Conservation (phyloP, 2,888 invertebrate species). For the Coenonympha glycerion region DNA sequence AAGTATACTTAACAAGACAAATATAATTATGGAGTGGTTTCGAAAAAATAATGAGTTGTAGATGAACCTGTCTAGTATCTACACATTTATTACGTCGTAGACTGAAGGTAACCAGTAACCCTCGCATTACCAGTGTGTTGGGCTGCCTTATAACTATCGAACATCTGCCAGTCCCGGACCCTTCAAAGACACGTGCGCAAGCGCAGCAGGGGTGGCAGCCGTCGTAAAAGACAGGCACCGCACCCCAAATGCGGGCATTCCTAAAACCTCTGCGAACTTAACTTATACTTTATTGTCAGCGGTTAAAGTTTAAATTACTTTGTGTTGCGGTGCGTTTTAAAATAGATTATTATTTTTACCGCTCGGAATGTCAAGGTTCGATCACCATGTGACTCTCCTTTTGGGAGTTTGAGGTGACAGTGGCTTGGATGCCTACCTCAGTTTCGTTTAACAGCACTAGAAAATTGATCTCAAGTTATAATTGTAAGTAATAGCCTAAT, state of each 20-base stretch:
- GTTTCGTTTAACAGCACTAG: neutral
- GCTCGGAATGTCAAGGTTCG: constrained; percentile 71
- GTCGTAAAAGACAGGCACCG: constrained; percentile 58
- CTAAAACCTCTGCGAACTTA: constrained; percentile 28
- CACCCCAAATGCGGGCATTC: constrained; percentile 64
- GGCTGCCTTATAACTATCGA: constrained; percentile 45
- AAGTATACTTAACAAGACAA: too few relatives aligned
- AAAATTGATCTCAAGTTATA: too few relatives aligned
- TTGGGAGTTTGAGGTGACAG: constrained; percentile 53
- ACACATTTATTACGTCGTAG: too few relatives aligned
- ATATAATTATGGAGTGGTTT: too few relatives aligned
- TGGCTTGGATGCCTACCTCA: constrained; percentile 3
- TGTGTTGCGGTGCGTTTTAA: constrained; percentile 34
- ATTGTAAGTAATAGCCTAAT: too few relatives aligned
- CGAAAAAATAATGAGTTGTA: too few relatives aligned
- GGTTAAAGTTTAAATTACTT: constrained; percentile 41
- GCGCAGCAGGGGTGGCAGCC: constrained; percentile 63
- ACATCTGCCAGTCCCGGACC: constrained; percentile 62
- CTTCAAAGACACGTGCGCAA: constrained; percentile 62
- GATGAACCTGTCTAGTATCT: too few relatives aligned
- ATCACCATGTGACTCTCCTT: constrained; percentile 63
- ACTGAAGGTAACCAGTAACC: constrained; percentile 5
- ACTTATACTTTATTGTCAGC: constrained; percentile 40
- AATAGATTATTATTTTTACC: constrained; percentile 74
- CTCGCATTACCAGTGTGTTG: constrained; percentile 20